A percentile compares a stretch with the other conserved stretches of the same genome.
These are phyloP conservation scores for Cephalopachus bancanus DNA, from an alignment of 2,797 vertebrate genomes.

Conservation along the genomic window DNA sequence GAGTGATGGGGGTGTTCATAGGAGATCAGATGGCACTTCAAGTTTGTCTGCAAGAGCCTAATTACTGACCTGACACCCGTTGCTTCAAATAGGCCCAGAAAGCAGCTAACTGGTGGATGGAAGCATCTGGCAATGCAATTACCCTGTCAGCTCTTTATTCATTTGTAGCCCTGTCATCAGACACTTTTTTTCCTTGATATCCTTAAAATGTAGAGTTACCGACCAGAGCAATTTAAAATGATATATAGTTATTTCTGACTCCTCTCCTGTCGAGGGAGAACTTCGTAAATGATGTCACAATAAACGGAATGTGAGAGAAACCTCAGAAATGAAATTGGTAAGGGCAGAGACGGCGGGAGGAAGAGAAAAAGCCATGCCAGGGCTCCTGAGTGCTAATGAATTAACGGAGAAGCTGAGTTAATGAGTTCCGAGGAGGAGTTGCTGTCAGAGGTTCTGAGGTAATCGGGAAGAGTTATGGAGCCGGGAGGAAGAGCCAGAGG, in stretches of 20 bases:
- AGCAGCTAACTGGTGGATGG: constrained; percentile 55
- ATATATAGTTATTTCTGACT: constrained; percentile 79
- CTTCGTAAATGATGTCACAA: constrained; percentile 76
- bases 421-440: constrained; percentile 79
- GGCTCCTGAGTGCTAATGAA: constrained; percentile 81
- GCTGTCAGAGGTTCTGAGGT: constrained; percentile 74
- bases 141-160: constrained; percentile 72
- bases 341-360: constrained; percentile 4
- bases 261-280: constrained; percentile 75
- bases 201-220: constrained; percentile 74
- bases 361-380: constrained; percentile 11
- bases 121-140: constrained; percentile 72
- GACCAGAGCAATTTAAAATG: constrained; percentile 79
- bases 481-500: constrained; percentile 53
- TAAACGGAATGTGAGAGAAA: constrained; percentile 76
- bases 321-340: constrained; percentile 72
- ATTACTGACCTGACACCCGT: constrained; percentile 75
- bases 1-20: constrained; percentile 65
- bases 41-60: constrained; percentile 81
- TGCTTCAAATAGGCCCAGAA: constrained; percentile 72
- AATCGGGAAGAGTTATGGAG: constrained; percentile 79
- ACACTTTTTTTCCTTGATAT: constrained; percentile 62
- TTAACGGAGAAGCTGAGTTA: constrained; percentile 66
- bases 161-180: constrained; percentile 73
- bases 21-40: constrained; percentile 69